Base-by-base conservation (phyloP, 2,888 invertebrate genomes). In the Polyploca ridens region DNA sequence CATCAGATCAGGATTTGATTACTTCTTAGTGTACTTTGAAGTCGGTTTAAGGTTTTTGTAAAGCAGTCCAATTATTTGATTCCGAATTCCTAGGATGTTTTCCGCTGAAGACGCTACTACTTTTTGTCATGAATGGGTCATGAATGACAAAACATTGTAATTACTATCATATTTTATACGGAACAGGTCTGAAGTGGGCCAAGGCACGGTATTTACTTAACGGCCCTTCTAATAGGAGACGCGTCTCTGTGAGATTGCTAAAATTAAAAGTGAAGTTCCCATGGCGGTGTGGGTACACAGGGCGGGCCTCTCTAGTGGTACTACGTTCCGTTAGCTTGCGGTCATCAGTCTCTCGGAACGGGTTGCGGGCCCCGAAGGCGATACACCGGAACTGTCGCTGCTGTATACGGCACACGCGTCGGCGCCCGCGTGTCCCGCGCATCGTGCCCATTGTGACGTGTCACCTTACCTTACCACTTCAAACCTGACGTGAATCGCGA, bases 271-370 rank as follows among this genome's bases (percentile, higher is more conserved):
- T 75, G 73, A 66, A 74, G 82, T 85, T 85, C 82, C 84, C 83
- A 85, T 83, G 79, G 74, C 76, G 79, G 74, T 72, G 75, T 74
- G 81, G 70, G 73, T 73, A 77, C 77, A 77, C 81, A 75, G 79
- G 83, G 77, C 79, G 81, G 84, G 79, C 73, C 77, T 73, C 82
- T 83, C 83, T 85, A 84, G 85, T 84, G 86, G 85, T 84, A 84
- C 79, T 73, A 77, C 77, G 85, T 85, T 79, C 93, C 91, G 93
- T 93, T 92, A 93, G 84, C 84, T 90, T 89, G 88, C 91, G 91
- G 91, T 91, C 91, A 89, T 89, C 92, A 90, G 88, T 88, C 89
- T 86, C 85, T 78, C 77, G 77, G 83, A 88, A 86, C 88, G 86
- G 85, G 88, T 84, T 83, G 82, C 78, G 85, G 86, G 84, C 85